Evolutionary conservation across 2,888 invertebrate species (phyloP).

Genomic region (Pyrochroa serraticornis): DNA sequence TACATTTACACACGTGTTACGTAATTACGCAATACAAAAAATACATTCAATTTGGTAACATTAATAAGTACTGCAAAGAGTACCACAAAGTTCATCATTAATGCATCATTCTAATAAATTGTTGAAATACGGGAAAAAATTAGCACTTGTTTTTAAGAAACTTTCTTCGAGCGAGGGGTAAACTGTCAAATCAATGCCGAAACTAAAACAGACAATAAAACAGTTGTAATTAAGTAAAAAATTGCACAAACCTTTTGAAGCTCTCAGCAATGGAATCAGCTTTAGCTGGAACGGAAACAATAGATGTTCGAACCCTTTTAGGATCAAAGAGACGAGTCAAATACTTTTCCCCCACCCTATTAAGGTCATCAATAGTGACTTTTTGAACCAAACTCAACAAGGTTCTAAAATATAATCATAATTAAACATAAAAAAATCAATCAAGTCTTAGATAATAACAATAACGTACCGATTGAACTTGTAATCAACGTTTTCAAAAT

Average conservation of each 20-base stretch:
- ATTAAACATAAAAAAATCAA: conserved; percentile 15
- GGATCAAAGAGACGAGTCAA: conserved; percentile 71
- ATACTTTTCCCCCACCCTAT: conserved; percentile 73
- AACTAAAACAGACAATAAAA: conserved; percentile 18
- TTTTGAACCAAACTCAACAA: conserved; percentile 69
- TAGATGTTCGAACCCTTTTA: conserved; percentile 65
- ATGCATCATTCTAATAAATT: not conserved
- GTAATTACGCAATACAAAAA: no score
- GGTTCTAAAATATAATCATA: conserved; percentile 58
- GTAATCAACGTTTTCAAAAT: conserved; percentile 70
- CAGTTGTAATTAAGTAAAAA: conserved; percentile 12
- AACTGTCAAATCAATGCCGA: conserved; percentile 28
- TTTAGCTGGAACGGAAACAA: conserved; percentile 81
- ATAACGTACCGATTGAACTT: conserved; percentile 68
- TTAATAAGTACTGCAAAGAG: no score
- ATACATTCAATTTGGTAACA: no score
- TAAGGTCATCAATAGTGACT: conserved; percentile 69
- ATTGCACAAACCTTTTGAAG: conserved; percentile 67
- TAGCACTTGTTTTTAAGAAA: conserved; percentile 11
- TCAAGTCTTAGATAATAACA: not conserved
- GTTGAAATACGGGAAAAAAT: not conserved
- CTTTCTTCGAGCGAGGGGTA: conserved; percentile 31
- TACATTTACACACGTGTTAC: no score
- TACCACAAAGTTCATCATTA: not conserved
- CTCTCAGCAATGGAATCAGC: conserved; percentile 69